These are phyloP conservation scores for Brachypteracias leptosomus DNA, from an alignment of 2,113 vertebrate species.

Conservation along the genomic window DNA sequence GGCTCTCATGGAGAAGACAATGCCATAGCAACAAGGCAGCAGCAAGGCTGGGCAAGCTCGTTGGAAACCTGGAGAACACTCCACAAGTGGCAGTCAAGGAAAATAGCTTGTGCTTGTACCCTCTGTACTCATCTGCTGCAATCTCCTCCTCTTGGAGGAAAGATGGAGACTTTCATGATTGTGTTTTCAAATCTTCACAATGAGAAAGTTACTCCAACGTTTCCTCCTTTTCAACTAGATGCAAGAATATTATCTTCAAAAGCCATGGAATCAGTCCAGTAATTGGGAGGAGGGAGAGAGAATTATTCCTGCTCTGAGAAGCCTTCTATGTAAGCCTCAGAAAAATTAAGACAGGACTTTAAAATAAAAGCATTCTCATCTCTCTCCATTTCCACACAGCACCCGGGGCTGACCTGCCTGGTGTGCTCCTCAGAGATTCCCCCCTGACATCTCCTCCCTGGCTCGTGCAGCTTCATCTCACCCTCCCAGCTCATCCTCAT, in stretches of 20 bases:
- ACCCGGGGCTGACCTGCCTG: background rate
- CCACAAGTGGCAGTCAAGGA: background rate
- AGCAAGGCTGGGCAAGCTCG: background rate
- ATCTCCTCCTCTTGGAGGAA: background rate
- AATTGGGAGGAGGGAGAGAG: background rate
- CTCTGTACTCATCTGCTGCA: background rate
- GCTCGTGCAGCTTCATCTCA: background rate
- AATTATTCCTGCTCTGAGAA: background rate
- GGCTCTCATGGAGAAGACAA: background rate
- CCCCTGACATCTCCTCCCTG: background rate
- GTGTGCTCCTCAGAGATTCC: background rate
- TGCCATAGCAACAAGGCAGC: rapidly evolving
- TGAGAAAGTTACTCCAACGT: background rate
- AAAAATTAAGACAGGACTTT: background rate
- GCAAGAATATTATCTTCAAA: slow-evolving; percentile 10
- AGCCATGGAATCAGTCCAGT: background rate
- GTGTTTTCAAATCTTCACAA: background rate
- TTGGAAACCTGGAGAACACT: background rate
- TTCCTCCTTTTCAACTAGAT: background rate
- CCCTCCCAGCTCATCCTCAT: background rate
- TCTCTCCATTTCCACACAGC: background rate
- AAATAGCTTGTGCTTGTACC: background rate
- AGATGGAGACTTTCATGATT: background rate
- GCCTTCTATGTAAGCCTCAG: background rate
- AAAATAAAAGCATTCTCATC: background rate